Conservation (phyloP, 2,797 vertebrate species). For the Rhabdophis nuchalis region DNA sequence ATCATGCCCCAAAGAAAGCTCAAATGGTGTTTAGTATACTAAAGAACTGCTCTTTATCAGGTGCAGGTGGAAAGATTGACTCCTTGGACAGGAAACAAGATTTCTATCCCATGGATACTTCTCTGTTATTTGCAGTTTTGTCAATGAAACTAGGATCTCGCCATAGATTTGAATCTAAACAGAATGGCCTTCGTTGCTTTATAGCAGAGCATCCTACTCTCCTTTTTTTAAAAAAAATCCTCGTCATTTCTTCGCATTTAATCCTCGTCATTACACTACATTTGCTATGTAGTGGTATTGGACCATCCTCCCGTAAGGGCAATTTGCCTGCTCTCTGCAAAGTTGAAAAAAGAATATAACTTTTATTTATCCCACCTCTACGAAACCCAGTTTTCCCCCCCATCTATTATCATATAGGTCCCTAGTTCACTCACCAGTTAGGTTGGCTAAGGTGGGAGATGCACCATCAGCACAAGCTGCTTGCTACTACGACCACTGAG, state of each 20-base stretch:
- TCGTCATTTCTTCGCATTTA: too few species aligned
- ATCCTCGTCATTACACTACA: neutral
- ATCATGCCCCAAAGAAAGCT: neutral
- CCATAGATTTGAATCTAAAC: slow-evolving; percentile 8
- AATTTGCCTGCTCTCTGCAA: neutral
- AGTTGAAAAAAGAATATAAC: neutral
- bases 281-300: neutral
- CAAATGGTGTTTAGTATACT: neutral
- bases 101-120: neutral
- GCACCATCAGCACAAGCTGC: neutral
- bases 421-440: slow-evolving; percentile 19
- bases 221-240: neutral
- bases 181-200: slow-evolving; percentile 10
- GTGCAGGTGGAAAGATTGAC: neutral
- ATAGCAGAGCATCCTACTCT: neutral
- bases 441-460: neutral
- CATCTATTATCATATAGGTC: neutral
- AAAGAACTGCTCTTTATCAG: neutral
- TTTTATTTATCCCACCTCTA: neutral
- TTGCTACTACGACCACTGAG: slow-evolving; percentile 38
- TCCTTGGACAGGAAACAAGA: neutral
- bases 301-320: neutral
- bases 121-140: neutral
- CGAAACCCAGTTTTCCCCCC: neutral
- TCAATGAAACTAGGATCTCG: slow-evolving; percentile 9